Conservation (phyloP, 2,797 vertebrate species). For the Acridotheres tristis region DNA sequence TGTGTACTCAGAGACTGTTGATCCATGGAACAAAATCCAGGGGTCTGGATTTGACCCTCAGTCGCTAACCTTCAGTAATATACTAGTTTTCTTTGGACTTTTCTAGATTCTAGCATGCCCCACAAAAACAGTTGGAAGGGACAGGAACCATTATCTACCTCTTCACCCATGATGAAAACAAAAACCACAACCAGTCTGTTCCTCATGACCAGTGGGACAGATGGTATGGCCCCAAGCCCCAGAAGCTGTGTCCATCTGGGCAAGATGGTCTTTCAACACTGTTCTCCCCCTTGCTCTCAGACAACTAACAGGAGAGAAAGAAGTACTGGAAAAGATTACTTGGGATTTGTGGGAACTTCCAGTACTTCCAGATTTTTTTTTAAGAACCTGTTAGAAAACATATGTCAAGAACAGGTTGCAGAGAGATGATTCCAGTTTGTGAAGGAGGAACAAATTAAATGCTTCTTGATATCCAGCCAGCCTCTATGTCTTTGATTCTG, state of each 20-base stretch:
- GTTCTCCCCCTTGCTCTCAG: neutral
- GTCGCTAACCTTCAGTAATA: neutral
- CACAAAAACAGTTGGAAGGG: neutral
- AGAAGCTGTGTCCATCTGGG: neutral
- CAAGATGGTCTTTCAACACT: neutral
- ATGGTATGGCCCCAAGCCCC: neutral
- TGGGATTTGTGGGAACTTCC: neutral
- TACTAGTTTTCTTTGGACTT: neutral
- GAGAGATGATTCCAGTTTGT: slow-evolving; percentile 3
- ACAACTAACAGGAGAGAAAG: neutral
- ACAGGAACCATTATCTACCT: neutral
- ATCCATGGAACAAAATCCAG: neutral
- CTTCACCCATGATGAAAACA: neutral
- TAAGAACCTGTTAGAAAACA: slow-evolving; percentile 13
- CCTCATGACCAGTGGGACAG: neutral
- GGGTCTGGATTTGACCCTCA: neutral
- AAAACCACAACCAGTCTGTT: neutral
- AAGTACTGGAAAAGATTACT: neutral
- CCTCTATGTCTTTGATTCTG: neutral
- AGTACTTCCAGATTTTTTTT: neutral
- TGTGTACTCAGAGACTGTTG: neutral
- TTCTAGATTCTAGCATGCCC: neutral
- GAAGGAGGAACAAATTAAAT: slow-evolving; percentile 21
- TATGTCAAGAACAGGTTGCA: slow-evolving; percentile 24
- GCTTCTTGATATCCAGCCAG: slow-evolving; percentile 24